Evolutionary conservation across 2,797 vertebrate genomes (phyloP).

Genomic region (Buphagus erythrorhynchus): DNA sequence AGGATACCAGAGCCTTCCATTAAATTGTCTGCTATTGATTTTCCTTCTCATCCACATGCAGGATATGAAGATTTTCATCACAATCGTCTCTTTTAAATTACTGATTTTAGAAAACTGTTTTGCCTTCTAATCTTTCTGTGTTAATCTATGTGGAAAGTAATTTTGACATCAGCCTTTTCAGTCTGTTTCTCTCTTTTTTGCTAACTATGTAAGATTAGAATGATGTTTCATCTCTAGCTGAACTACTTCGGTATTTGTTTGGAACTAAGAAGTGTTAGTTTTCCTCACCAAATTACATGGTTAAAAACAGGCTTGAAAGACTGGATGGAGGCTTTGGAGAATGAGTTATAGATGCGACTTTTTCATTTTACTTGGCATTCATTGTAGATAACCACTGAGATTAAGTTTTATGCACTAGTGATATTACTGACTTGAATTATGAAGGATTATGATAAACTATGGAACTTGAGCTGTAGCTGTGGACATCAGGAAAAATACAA

Average conservation of each 20-base stretch:
- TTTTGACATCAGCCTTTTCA: not conserved
- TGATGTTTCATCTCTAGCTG: not conserved
- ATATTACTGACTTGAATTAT: constrained; percentile 3
- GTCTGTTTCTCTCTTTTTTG: not conserved
- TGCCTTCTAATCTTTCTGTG: not conserved
- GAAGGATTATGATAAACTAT: not conserved
- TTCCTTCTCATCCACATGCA: not conserved
- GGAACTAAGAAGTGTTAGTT: not conserved
- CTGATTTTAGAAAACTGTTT: constrained; percentile 23
- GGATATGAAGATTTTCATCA: constrained; percentile 8
- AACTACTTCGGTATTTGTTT: not conserved
- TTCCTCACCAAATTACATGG: not conserved
- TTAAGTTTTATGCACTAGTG: not conserved
- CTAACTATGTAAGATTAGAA: not conserved
- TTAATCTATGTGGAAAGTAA: not conserved
- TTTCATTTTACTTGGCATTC: not conserved
- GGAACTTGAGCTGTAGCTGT: not conserved
- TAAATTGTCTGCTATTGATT: constrained; percentile 14
- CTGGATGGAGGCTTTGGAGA: not conserved
- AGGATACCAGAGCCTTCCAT: not conserved
- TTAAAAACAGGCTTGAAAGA: not conserved
- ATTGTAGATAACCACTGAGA: not conserved
- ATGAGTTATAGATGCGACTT: not conserved
- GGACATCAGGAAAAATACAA: not conserved
- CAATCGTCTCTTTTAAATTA: not conserved